Evolutionary conservation across 2,113 vertebrate species (phyloP).

Genomic region (Dendrocopos noguchii): DNA sequence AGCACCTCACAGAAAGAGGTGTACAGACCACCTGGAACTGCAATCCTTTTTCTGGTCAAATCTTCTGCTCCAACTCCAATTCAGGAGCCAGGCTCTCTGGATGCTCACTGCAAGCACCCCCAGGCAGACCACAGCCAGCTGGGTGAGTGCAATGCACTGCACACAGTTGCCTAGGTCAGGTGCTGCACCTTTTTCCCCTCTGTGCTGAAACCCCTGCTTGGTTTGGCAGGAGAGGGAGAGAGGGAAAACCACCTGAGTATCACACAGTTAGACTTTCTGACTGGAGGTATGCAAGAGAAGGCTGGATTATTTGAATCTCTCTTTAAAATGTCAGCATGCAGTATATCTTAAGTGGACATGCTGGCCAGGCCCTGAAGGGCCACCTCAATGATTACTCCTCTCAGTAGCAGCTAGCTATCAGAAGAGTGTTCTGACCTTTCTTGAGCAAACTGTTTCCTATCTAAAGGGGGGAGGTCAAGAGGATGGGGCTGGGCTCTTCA

Average conservation of each 20-base stretch:
- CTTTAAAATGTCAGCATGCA: neutral
- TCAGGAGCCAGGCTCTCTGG: neutral
- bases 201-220: neutral
- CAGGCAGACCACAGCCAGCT: neutral
- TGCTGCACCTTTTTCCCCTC: neutral
- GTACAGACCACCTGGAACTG: neutral
- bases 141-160: neutral
- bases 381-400: neutral
- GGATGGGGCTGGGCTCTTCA: no score
- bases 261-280: neutral
- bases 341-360: neutral
- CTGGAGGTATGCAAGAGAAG: neutral
- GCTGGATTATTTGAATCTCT: neutral
- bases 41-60: neutral
- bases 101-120: neutral
- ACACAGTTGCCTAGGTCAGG: neutral
- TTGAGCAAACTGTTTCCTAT: neutral
- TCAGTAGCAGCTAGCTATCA: neutral
- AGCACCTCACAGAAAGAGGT: neutral
- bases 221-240: neutral
- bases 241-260: neutral
- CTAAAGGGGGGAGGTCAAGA: no score
- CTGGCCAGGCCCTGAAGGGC: neutral
- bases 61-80: neutral
- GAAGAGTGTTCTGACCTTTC: neutral